Evolutionary conservation across 1,140 invertebrate genomes (phyloP), one percentile per base, ranked within the genome.

Genomic region (Zaprionus tsacasi): DNA sequence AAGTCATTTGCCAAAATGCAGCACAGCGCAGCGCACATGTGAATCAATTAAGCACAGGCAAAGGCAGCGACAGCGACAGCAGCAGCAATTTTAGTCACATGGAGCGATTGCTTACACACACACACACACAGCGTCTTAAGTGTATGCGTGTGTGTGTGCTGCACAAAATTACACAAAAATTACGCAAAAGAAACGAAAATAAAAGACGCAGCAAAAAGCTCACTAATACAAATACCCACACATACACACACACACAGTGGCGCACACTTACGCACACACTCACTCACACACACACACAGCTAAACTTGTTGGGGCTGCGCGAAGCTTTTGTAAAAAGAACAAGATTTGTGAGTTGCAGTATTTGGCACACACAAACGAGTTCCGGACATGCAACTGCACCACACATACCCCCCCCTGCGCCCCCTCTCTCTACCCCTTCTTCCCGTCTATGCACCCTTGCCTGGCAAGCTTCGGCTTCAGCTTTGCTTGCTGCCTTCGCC

Each of bases 1-100:
- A 90, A 91, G 86, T 91, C 90, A 91, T 91, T 91, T 91, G 85
- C 82, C 72, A 69, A 87, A 87, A 88, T 78, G 33, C 70, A 75
- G 33, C 57, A 25, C 69, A 75, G 35, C 57, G 45, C 58, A 69
- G 11, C 27, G 30, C 76, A 81, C 82, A 86, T 85, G 78, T 86
- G 78, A 55, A 67, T 36, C 63, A 55, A 65, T 65, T 65, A 65
- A 55, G 33, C 57, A 33, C 60, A 25, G 50, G 40, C 76, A 70
- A 61, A 48, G 72, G 52, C 25, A 56, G 58, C 12, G 50, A 35
- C 11, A 40, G 33, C 48, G 55, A 45, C 54, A 13, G n/a, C 71
- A 74, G 52, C 35, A 57, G 40, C 17, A 64, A 57, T 59, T 65
- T 66, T 68, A 77, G 73, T 79, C 78, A 69, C 74, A 69, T 79